phyloP scores from a whole-genome alignment of 2,888 invertebrate genomes.

The Ferdinandea cuprea region DNA sequence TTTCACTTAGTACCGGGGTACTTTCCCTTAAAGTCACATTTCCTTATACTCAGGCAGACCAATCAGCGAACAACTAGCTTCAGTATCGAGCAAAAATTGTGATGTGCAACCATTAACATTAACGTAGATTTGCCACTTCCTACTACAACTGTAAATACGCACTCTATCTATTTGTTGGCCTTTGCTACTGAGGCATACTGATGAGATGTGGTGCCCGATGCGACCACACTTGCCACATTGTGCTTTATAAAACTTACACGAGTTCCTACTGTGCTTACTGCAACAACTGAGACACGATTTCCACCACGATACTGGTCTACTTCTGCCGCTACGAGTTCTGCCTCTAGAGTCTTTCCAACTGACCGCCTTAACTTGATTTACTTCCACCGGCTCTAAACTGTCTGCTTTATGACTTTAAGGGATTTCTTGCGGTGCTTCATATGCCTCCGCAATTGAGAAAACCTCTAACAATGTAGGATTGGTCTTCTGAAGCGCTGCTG shows the following conservation, averaged over 20 bases:
- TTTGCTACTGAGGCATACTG: neutral
- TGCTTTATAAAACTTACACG: constrained; percentile 2
- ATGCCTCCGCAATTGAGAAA: constrained; percentile 16
- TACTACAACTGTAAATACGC: constrained; percentile 9
- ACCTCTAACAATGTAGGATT: constrained; percentile 30
- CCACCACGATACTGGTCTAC: constrained; percentile 16
- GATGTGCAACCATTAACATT: neutral
- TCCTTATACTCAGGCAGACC: constrained; percentile 7
- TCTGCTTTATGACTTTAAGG: constrained; percentile 26
- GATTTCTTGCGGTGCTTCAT: constrained; percentile 33
- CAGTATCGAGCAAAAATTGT: constrained; percentile 26
- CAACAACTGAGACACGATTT: constrained; percentile 39
- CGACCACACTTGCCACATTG: constrained; percentile 9
- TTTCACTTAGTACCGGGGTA: neutral
- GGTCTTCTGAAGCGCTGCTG: constrained; percentile 42
- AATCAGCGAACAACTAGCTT: constrained; percentile 20
- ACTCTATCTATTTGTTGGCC: neutral
- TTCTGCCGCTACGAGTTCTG: constrained; percentile 22
- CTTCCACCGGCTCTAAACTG: constrained; percentile 17
- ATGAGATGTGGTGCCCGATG: constrained; percentile 5
- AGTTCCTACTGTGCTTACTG: neutral
- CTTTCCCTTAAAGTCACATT: no score
- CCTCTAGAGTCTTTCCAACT: constrained; percentile 24
- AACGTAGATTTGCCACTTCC: constrained; percentile 20
- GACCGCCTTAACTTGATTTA: constrained; percentile 20